Evolutionary conservation across 2,888 invertebrate genomes (phyloP).

Genomic region (Himalopsyche kuldschensis): DNA sequence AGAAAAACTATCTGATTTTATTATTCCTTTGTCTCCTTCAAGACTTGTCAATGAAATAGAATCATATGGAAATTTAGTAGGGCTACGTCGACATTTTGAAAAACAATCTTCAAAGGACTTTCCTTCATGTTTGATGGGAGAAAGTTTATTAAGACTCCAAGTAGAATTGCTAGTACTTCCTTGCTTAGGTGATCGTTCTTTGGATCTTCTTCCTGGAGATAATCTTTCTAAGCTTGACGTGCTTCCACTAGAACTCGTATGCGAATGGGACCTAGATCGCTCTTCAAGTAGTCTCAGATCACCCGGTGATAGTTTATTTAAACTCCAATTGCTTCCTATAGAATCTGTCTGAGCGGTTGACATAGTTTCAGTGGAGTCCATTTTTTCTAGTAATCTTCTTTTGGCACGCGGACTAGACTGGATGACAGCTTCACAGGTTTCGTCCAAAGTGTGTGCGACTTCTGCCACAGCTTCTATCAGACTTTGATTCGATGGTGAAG

Average conservation of each 20-base stretch:
- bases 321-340: constrained; percentile 59
- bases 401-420: constrained; percentile 63
- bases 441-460: constrained; percentile 67
- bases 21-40: constrained; percentile 58
- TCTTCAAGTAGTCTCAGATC: constrained; percentile 57
- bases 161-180: constrained; percentile 58
- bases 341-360: constrained; percentile 56
- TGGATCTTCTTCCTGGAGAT: constrained; percentile 56
- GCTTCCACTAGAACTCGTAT: constrained; percentile 58
- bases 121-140: constrained; percentile 56
- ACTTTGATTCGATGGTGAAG: constrained; percentile 50
- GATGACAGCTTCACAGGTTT: constrained; percentile 69
- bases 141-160: constrained; percentile 57
- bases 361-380: constrained; percentile 55
- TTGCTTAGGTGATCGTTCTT: constrained; percentile 57
- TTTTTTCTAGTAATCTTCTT: constrained; percentile 55
- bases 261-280: constrained; percentile 55
- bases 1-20: constrained; percentile 59
- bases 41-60: constrained; percentile 58
- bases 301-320: constrained; percentile 58
- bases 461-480: constrained; percentile 69
- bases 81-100: constrained; percentile 55
- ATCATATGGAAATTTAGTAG: constrained; percentile 55
- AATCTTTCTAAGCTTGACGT: constrained; percentile 57
- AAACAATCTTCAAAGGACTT: constrained; percentile 56